These are phyloP conservation scores for Pseudopodoces humilis DNA, from an alignment of 2,113 vertebrate species.

Conservation along the genomic window DNA sequence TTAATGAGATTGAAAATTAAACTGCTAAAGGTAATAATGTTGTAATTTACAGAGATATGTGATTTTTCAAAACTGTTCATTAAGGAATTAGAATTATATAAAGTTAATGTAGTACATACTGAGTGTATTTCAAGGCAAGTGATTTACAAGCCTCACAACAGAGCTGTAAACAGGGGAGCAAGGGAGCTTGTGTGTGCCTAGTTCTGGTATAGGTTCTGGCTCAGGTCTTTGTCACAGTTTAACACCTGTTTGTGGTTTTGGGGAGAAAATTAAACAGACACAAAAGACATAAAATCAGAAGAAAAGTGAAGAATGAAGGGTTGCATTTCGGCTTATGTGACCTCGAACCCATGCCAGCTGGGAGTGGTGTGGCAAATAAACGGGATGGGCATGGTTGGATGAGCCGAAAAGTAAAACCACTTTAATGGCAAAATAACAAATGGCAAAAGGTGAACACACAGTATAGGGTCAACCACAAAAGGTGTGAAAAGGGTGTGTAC, in stretches of 20 bases:
- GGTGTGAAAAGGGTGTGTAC: too few relatives aligned
- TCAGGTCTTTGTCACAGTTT: neutral
- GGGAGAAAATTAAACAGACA: neutral
- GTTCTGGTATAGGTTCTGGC: neutral
- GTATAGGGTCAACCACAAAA: too few relatives aligned
- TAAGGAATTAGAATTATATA: conserved; percentile 28
- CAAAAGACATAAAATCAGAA: neutral
- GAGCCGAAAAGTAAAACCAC: too few relatives aligned
- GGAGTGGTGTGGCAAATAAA: too few relatives aligned
- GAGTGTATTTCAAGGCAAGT: neutral
- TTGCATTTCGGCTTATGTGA: too few relatives aligned
- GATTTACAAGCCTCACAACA: neutral
- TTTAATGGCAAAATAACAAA: too few relatives aligned
- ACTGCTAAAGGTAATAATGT: conserved; percentile 28
- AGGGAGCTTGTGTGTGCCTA: neutral
- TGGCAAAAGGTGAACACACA: too few relatives aligned
- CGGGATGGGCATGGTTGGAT: too few relatives aligned
- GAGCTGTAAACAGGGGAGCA: neutral
- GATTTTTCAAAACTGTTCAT: conserved; percentile 42
- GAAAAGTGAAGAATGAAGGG: neutral
- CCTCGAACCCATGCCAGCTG: too few relatives aligned
- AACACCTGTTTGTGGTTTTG: neutral
- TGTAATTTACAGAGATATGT: conserved; percentile 34
- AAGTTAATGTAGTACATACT: neutral
- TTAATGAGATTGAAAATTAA: conserved; percentile 49